Evolutionary conservation across 2,888 invertebrate species (phyloP).

Genomic region (Mythimna pallens): DNA sequence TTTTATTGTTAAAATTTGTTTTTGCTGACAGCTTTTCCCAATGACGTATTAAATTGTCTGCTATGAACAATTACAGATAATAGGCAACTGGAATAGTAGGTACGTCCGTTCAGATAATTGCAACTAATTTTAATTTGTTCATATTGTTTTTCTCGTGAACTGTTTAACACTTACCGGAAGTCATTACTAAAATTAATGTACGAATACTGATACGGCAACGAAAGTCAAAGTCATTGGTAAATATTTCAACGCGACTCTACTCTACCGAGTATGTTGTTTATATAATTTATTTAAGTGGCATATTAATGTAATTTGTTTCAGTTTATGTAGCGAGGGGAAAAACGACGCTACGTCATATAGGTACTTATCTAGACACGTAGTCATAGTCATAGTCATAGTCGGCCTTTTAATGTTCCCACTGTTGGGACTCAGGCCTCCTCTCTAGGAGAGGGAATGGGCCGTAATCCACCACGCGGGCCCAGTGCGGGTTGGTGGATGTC

Average conservation of each 20-base stretch:
- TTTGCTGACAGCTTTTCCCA: neutral
- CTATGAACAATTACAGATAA: constrained; percentile 27
- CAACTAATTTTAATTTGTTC: constrained; percentile 17
- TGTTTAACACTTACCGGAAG: constrained; percentile 27
- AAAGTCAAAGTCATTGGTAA: constrained; percentile 19
- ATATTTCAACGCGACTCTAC: constrained; percentile 10
- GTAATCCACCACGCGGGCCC: no score
- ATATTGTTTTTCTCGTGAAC: constrained; percentile 26
- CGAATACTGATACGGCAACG: constrained; percentile 28
- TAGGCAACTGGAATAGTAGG: neutral
- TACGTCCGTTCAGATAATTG: constrained; percentile 19
- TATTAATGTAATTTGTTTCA: constrained; percentile 16
- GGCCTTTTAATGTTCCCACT: no score
- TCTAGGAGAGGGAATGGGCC: no score
- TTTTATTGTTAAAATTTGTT: no score
- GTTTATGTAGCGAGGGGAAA: constrained; percentile 17
- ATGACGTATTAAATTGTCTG: constrained; percentile 6
- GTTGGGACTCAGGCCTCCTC: no score
- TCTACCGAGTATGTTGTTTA: constrained; percentile 14
- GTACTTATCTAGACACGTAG: no score
- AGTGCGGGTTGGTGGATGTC: no score
- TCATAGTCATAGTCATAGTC: no score
- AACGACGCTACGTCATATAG: constrained; percentile 6
- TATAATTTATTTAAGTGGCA: constrained; percentile 19
- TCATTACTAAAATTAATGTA: constrained; percentile 22